phyloP scores from a whole-genome alignment of 2,888 invertebrate genomes.

The Oligia strigilis region DNA sequence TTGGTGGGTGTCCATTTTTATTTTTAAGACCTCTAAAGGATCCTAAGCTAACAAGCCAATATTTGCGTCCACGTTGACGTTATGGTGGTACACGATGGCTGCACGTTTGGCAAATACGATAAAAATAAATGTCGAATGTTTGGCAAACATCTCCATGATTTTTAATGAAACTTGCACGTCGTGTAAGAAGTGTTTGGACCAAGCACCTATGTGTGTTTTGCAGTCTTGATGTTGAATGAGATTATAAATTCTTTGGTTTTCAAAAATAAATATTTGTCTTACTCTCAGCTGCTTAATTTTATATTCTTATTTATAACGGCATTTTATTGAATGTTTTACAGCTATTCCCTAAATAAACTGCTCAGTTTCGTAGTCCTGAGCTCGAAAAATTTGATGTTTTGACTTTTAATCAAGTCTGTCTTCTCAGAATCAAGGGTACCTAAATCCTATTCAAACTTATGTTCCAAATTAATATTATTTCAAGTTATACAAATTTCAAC shows the following conservation, averaged over 20 bases:
- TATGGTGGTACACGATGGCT: slow-evolving; percentile 6
- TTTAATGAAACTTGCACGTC: slow-evolving; percentile 10
- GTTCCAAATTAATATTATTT: no score
- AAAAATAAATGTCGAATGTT: slow-evolving; percentile 40
- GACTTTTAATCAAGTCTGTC: no score
- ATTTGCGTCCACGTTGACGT: slow-evolving; percentile 19
- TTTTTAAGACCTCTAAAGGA: slow-evolving; percentile 22
- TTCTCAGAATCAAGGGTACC: no score
- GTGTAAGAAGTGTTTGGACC: not conserved
- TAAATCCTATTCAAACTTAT: no score
- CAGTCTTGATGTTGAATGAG: not conserved
- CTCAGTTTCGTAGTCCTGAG: no score
- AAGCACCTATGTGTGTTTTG: not conserved
- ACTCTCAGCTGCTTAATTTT: not conserved
- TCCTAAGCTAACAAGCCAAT: slow-evolving; percentile 49
- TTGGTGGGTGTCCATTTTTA: slow-evolving; percentile 21
- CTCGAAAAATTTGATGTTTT: no score
- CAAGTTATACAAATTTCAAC: no score
- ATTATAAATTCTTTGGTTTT: slow-evolving; percentile 3
- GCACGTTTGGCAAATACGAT: slow-evolving; percentile 54
- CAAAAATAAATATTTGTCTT: not conserved
- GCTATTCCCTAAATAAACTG: no score
- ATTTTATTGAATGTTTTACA: no score
- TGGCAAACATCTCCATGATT: slow-evolving; percentile 31
- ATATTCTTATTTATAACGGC: not conserved